Evolutionary conservation across 2,888 invertebrate genomes (phyloP).

Genomic region (Nemotelus pantherinus): DNA sequence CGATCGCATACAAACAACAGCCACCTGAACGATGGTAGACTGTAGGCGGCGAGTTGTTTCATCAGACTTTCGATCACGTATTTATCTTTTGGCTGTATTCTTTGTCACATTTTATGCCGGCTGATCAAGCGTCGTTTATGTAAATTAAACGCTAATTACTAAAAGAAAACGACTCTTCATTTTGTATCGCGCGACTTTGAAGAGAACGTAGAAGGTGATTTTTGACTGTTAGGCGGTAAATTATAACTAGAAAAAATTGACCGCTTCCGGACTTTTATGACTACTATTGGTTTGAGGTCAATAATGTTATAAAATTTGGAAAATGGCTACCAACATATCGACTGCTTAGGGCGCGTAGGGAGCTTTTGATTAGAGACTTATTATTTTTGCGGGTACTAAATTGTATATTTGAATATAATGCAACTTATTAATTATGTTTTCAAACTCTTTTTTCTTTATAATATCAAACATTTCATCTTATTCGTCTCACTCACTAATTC

Average conservation of each 20-base stretch:
- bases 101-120: slow-evolving; percentile 37
- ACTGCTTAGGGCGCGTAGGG: slow-evolving; percentile 6
- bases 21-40: slow-evolving; percentile 5
- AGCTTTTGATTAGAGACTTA: slow-evolving; percentile 8
- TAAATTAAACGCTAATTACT: slow-evolving; percentile 44
- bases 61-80: neutral
- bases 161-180: slow-evolving; percentile 6
- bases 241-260: slow-evolving; percentile 23
- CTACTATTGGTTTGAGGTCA: slow-evolving; percentile 38
- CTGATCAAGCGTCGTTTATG: slow-evolving; percentile 41
- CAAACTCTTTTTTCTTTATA: too few species aligned
- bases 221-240: slow-evolving; percentile 23
- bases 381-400: too few species aligned
- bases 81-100: slow-evolving; percentile 28
- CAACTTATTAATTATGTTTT: too few species aligned
- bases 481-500: too few species aligned
- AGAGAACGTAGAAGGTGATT: neutral
- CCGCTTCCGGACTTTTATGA: slow-evolving; percentile 40
- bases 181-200: slow-evolving; percentile 2
- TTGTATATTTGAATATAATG: too few species aligned
- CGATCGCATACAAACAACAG: slow-evolving; percentile 16
- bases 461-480: too few species aligned
- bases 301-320: slow-evolving; percentile 30
- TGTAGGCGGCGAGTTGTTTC: slow-evolving; percentile 36
- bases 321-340: slow-evolving; percentile 7